phyloP scores from a whole-genome alignment of 2,888 invertebrate species.

The Germaria angustata region DNA sequence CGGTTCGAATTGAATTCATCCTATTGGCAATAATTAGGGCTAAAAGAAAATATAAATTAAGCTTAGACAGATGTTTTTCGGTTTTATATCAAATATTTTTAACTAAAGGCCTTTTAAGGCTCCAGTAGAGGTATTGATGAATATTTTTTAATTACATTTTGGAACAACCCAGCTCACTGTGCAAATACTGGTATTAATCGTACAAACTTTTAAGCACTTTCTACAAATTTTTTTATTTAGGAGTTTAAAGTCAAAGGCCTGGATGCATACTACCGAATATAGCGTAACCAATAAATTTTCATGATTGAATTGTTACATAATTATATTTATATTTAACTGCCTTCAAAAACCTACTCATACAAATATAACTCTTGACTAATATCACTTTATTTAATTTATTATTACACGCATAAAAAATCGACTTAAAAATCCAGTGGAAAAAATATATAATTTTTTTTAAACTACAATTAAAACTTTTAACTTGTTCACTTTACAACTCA shows the following conservation, averaged over 20 bases:
- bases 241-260: no score
- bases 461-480: slow-evolving; percentile 2
- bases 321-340: neutral
- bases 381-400: slow-evolving; percentile 49
- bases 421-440: slow-evolving; percentile 35
- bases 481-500: slow-evolving; percentile 32
- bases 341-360: neutral
- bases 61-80: no score
- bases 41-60: no score
- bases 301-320: neutral
- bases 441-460: neutral
- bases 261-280: neutral
- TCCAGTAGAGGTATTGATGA: no score
- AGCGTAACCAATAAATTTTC: neutral
- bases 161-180: no score
- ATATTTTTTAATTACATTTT: no score
- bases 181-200: no score
- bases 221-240: no score
- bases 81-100: no score
- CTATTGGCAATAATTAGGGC: no score
- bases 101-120: no score
- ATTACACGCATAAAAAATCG: slow-evolving; percentile 32
- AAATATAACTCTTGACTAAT: slow-evolving; percentile 38
- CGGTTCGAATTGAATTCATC: neutral
- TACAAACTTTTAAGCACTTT: no score